A percentile compares a stretch with the other conserved stretches of the same genome.
phyloP scores from a whole-genome alignment of 1,140 invertebrate genomes.

The Helicoverpa zea region DNA sequence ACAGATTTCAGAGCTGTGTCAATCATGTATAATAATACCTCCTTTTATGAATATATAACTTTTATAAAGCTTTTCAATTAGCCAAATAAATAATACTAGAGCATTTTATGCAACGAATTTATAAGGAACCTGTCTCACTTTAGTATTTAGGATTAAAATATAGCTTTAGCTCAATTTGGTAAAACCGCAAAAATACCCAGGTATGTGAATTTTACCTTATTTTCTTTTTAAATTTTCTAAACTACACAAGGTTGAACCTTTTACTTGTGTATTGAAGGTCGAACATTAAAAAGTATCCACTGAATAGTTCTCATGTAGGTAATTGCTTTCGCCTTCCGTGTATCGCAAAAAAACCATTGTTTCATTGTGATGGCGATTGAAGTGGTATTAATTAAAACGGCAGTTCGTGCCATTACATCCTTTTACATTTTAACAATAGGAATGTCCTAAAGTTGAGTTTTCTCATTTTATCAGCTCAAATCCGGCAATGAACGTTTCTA shows the following conservation, averaged over 20 bases:
- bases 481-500: not conserved
- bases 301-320: constrained; percentile 2
- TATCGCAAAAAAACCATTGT: constrained; percentile 31
- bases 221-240: constrained; percentile 13
- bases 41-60: constrained; percentile 4
- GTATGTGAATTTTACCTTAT: not conserved
- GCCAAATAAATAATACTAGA: constrained; percentile 11
- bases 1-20: not conserved
- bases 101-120: constrained; percentile 26
- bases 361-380: not conserved
- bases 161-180: not conserved
- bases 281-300: not conserved
- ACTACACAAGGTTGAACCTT: constrained; percentile 10
- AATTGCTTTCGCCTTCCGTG: constrained; percentile 32
- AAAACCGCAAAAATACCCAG: not conserved
- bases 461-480: not conserved
- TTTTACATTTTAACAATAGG: not conserved
- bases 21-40: not conserved
- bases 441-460: not conserved
- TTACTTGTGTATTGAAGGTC: constrained; percentile 22
- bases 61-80: constrained; percentile 12
- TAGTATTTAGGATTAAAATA: not conserved
- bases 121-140: constrained; percentile 19
- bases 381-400: constrained; percentile 1
- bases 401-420: not conserved